These are phyloP conservation scores for Dicrurus megarhynchus DNA, from an alignment of 2,113 vertebrate genomes.

Conservation along the genomic window DNA sequence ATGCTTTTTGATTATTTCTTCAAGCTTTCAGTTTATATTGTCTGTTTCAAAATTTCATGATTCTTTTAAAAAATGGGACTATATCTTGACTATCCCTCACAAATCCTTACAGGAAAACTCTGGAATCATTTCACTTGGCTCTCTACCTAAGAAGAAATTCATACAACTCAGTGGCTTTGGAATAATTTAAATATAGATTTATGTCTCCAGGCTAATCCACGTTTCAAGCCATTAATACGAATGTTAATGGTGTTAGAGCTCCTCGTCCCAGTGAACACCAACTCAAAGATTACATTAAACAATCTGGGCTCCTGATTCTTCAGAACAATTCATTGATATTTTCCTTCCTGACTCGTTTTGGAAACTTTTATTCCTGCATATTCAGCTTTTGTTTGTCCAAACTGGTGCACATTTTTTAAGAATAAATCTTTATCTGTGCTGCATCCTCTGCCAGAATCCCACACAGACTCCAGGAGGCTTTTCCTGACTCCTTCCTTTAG, in stretches of 20 bases:
- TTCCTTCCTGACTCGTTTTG: background rate
- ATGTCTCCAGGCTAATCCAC: background rate
- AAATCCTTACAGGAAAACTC: background rate
- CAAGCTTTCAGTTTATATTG: background rate
- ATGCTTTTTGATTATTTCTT: background rate
- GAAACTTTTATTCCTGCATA: background rate
- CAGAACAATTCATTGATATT: background rate
- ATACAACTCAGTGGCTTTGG: background rate
- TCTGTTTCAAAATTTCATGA: background rate
- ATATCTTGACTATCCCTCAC: background rate
- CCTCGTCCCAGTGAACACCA: background rate
- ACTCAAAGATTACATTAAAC: background rate
- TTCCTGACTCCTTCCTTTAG: background rate
- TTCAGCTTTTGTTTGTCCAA: background rate
- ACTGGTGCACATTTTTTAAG: background rate
- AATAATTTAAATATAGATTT: background rate
- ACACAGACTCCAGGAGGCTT: background rate
- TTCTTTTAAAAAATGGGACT: background rate
- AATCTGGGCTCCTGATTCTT: background rate
- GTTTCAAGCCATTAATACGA: background rate
- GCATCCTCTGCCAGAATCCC: background rate
- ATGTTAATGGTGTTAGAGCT: background rate
- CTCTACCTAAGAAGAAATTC: background rate
- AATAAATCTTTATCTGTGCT: background rate
- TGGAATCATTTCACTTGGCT: background rate